A percentile compares a stretch with the other conserved stretches of the same genome.
phyloP scores from a whole-genome alignment of 2,797 vertebrate species.

The Microctenopoma lineatum region DNA sequence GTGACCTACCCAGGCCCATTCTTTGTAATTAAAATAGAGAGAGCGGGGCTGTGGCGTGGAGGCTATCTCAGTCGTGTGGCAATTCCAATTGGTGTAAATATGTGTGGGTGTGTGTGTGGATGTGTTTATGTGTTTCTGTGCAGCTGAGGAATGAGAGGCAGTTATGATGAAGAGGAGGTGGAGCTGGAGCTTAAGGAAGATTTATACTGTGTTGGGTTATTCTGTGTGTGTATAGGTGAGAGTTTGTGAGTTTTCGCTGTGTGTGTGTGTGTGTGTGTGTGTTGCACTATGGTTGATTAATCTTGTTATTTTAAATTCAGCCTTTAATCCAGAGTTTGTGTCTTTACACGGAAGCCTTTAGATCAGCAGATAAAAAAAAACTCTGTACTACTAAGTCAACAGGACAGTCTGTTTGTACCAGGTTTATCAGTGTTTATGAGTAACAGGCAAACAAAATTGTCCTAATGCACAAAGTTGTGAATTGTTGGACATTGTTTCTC shows the following conservation, averaged over 20 bases:
- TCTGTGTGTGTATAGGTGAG: conserved; percentile 22
- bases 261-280: conserved; percentile 28
- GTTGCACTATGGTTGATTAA: conserved; percentile 74
- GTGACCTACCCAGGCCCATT: conserved; percentile 81
- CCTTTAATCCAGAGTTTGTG: conserved; percentile 72
- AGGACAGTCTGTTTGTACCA: conserved; percentile 25
- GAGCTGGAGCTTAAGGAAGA: conserved; percentile 81
- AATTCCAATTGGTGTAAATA: conserved; percentile 50
- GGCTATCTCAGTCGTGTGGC: conserved; percentile 69
- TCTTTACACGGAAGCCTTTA: conserved; percentile 58
- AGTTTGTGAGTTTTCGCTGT: not conserved
- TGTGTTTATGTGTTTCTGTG: conserved; percentile 38
- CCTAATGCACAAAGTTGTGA: conserved; percentile 18
- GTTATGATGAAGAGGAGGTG: conserved; percentile 82
- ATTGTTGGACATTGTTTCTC: not conserved
- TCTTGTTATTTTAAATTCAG: conserved; percentile 79
- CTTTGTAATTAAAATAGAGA: conserved; percentile 85
- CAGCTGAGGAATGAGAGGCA: conserved; percentile 78
- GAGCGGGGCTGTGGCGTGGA: conserved; percentile 65
- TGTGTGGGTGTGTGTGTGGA: conserved; percentile 26
- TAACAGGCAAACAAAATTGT: conserved; percentile 20
- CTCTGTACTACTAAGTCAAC: conserved; percentile 44
- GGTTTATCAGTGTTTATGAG: conserved; percentile 17
- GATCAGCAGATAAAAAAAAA: conserved; percentile 61
- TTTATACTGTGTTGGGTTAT: conserved; percentile 66